Evolutionary conservation across 2,888 invertebrate genomes (phyloP), one percentile per base, ranked within the genome.

Genomic region (Cremastobaeus sp.): DNA sequence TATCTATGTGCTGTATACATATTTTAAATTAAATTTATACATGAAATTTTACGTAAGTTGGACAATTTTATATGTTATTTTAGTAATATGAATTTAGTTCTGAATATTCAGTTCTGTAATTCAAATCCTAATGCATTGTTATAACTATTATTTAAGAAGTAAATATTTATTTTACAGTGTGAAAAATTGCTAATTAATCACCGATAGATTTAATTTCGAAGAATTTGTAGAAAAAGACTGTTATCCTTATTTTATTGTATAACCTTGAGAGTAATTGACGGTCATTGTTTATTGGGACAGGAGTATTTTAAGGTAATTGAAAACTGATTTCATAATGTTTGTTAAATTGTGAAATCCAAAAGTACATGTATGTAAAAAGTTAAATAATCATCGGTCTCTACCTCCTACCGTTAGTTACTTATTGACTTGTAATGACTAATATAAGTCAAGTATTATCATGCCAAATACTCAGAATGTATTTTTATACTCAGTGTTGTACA

Each of bases 381-480:
- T 5, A 34, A n/a, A n/a, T n/a, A 50, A 37, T 37, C 25, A 37
- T 15, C 35, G 14, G 35, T 25, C 20, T 17, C 52, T 52, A 37
- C 52, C 25, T 25, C 52, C 37, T 1, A 17, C 4, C 18, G 17
- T 52, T 5, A 35, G 21, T 55, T 45, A 45, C 20, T 45, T 45
- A 43, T 45, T 34, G 11, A 39, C n/a, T 15, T 43, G 34, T 21
- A 34, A 39, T 43, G 57, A 9, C 21, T 57, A 32, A n/a, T n/a
- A n/a, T n/a, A 45, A 57, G 57, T 57, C 34, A 59, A 59, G 59
- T 59, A 59, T 59, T 59, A 59, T 28, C 12, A 47, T 57, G 45
- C 57, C 57, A 57, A 57, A 57, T 57, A 57, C 57, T 45, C 57
- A 57, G 57, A 35, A n/a, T 57, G 45, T 45, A 41, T 41, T 41